Evolutionary conservation across 2,888 invertebrate genomes (phyloP).

Genomic region (Lasius fuliginosus): DNA sequence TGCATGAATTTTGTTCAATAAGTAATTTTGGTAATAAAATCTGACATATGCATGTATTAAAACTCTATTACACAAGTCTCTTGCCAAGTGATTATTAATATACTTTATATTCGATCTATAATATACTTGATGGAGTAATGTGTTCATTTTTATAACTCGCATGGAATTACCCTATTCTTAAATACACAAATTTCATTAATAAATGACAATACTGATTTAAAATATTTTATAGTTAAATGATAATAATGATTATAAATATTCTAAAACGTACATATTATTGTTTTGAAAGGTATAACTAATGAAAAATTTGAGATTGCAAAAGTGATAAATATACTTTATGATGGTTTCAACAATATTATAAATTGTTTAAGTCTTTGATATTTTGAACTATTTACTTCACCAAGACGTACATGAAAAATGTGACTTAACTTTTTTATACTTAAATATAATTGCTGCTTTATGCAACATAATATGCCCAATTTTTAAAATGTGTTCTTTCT

Average conservation of each 20-base stretch:
- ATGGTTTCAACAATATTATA: constrained; percentile 32
- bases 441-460: constrained; percentile 24
- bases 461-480: neutral
- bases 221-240: constrained; percentile 4
- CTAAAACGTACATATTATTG: neutral
- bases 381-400: constrained; percentile 20
- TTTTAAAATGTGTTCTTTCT: constrained; percentile 11
- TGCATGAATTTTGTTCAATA: constrained; percentile 43
- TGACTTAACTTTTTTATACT: neutral
- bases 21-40: constrained; percentile 53
- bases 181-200: constrained; percentile 30
- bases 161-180: constrained; percentile 52
- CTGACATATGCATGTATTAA: constrained; percentile 59
- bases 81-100: constrained; percentile 64
- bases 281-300: neutral
- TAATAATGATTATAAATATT: constrained; percentile 8
- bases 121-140: constrained; percentile 50
- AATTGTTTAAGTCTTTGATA: constrained; percentile 29
- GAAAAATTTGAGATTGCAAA: constrained; percentile 7
- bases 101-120: constrained; percentile 56
- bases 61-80: constrained; percentile 65
- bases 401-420: constrained; percentile 9
- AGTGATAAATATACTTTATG: constrained; percentile 41
- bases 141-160: constrained; percentile 41
- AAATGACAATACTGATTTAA: constrained; percentile 17